Evolutionary conservation across 2,888 invertebrate genomes (phyloP), one percentile per base, ranked within the genome.

Genomic region (Scaptodrosophila latifasciaeformis): DNA sequence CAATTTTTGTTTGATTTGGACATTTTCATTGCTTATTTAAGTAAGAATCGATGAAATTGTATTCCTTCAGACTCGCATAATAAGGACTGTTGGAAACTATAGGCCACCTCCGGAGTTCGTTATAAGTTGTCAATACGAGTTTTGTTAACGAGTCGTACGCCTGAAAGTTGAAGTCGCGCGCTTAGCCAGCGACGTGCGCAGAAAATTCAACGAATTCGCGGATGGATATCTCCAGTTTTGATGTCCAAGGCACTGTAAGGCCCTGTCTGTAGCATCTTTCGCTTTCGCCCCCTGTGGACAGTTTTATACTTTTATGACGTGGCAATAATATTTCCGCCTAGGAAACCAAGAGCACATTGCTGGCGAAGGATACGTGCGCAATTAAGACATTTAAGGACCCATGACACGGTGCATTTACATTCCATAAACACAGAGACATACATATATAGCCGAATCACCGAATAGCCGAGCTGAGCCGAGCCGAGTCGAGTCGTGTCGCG

Each of bases 271-370:
- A 30, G 45, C 17, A 37, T 24, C 15, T 15, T 42, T n/a, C 34
- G 57, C 40, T 21, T 40, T 12, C 45, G 77, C 60, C 81, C 67
- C 85, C 83, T 75, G 83, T 78, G 63, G 82, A 60, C 74, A 61
- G 64, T 81, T 85, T 84, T 83, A 85, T 85, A 72, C 61, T 80
- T 85, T 85, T 84, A 85, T 66, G 82, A 76, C 76, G 67, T 69
- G 80, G 71, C 81, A 82, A 85, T 84, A 81, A 85, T 82, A 82
- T 81, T 83, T 81, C 80, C 69, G 70, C 79, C 69, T 78, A 71
- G 76, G 76, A 80, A 81, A 74, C 77, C 69, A 64, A 70, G 70
- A 69, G 62, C 69, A 53, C 66, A 45, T 66, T 56, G 35, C 59
- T 46, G 48, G 55, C 62, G 82, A 82, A 78, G 82, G 79, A 82